Percentiles rank a stretch among this genome's conserved stretches.
Evolutionary conservation across 1,140 invertebrate species (phyloP).

Genomic region (Gryllus bimaculatus): DNA sequence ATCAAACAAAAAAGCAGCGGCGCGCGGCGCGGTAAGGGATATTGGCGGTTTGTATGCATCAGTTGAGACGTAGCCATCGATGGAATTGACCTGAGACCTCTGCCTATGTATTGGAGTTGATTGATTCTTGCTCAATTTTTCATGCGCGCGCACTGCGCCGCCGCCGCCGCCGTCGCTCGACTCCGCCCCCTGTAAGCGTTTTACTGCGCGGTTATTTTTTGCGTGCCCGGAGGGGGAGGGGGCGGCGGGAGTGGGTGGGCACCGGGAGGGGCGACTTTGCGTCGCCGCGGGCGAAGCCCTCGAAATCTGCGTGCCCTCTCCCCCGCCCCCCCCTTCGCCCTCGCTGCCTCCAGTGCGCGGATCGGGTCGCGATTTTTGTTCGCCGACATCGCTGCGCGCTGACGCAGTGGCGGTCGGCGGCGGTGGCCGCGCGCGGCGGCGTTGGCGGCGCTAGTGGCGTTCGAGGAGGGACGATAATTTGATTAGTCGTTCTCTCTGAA

Average conservation of each 20-base stretch:
- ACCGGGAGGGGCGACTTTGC: background rate
- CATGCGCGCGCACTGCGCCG: background rate
- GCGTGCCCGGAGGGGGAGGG: background rate
- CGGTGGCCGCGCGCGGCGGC: too few species aligned
- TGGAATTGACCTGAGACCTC: constrained; percentile 3
- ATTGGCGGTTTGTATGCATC: constrained; percentile 3
- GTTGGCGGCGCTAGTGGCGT: background rate
- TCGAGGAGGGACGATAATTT: background rate
- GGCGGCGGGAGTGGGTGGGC: background rate
- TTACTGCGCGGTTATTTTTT: background rate
- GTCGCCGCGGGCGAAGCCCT: background rate
- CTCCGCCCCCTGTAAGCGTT: background rate
- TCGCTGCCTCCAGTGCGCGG: background rate
- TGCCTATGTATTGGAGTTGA: background rate
- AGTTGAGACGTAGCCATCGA: constrained; percentile 3
- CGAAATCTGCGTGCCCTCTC: background rate
- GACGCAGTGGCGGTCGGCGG: too few species aligned
- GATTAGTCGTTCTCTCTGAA: background rate
- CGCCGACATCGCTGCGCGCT: too few species aligned
- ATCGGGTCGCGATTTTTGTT: background rate
- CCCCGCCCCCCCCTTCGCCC: background rate
- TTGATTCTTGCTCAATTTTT: constrained; percentile 5
- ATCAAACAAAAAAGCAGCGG: background rate
- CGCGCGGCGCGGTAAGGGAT: background rate
- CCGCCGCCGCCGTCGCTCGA: background rate